These are phyloP conservation scores for Orthosia cruda DNA, from an alignment of 2,888 invertebrate species.

Conservation along the genomic window DNA sequence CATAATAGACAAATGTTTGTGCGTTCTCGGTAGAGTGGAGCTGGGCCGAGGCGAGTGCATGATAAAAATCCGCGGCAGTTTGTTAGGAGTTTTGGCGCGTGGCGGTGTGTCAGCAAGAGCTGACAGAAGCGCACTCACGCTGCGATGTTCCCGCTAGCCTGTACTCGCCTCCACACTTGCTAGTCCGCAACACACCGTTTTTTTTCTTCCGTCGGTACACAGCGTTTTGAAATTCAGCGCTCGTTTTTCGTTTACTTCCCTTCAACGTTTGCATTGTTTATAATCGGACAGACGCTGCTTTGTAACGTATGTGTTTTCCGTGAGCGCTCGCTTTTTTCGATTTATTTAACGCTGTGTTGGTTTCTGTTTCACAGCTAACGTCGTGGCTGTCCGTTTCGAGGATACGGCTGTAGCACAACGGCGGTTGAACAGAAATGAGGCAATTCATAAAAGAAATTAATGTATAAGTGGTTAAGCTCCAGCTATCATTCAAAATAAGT, in stretches of 20 bases:
- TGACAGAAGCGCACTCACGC: slow-evolving; percentile 69
- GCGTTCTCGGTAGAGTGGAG: slow-evolving; percentile 73
- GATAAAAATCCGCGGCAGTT: slow-evolving; percentile 82
- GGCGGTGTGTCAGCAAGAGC: slow-evolving; percentile 68
- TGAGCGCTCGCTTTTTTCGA: slow-evolving; percentile 72
- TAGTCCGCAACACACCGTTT: slow-evolving; percentile 34
- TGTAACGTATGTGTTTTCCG: slow-evolving; percentile 78
- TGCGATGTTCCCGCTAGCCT: slow-evolving; percentile 63
- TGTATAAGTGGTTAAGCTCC: slow-evolving; percentile 83
- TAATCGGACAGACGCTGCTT: slow-evolving; percentile 78
- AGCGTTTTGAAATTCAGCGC: slow-evolving; percentile 82
- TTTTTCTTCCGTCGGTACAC: slow-evolving; percentile 77
- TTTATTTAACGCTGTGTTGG: slow-evolving; percentile 78
- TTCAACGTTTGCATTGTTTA: slow-evolving; percentile 83
- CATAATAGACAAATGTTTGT: slow-evolving; percentile 83
- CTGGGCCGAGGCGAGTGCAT: slow-evolving; percentile 71
- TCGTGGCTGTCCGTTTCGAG: slow-evolving; percentile 21
- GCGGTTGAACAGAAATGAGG: slow-evolving; percentile 71
- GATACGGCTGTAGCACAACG: slow-evolving; percentile 41
- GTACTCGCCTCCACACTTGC: slow-evolving; percentile 12
- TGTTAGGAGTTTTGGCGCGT: slow-evolving; percentile 79
- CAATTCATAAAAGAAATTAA: slow-evolving; percentile 84
- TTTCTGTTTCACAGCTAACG: slow-evolving; percentile 68
- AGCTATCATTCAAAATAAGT: slow-evolving; percentile 87
- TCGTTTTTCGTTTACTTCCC: slow-evolving; percentile 83